phyloP scores from a whole-genome alignment of 2,888 invertebrate species.

The Plebejus melissa region DNA sequence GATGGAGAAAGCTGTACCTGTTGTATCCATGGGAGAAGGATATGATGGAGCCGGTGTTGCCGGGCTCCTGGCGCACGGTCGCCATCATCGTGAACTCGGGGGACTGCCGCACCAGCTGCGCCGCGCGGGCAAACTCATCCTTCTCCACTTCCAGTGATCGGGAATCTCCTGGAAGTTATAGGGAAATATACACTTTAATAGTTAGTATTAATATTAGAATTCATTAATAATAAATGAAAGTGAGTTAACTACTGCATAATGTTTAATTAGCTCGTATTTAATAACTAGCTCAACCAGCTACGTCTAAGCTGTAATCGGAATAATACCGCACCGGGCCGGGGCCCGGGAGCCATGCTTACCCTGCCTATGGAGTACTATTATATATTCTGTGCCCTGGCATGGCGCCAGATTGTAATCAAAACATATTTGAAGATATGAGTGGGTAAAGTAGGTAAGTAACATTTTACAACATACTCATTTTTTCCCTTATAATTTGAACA shows the following conservation, averaged over 20 bases:
- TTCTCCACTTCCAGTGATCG: constrained; percentile 86
- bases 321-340: too few species aligned
- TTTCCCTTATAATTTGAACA: too few species aligned
- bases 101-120: constrained; percentile 83
- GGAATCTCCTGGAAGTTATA: constrained; percentile 79
- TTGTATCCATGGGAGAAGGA: constrained; percentile 90
- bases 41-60: constrained; percentile 90
- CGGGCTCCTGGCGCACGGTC: constrained; percentile 86
- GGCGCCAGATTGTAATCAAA: background rate
- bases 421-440: background rate
- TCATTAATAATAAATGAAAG: too few species aligned
- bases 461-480: too few species aligned
- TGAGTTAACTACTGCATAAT: background rate
- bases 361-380: background rate
- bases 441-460: too few species aligned
- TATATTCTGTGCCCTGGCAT: background rate
- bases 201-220: background rate
- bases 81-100: constrained; percentile 91
- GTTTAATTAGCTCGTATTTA: background rate
- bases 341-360: too few species aligned
- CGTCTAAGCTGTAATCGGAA: background rate
- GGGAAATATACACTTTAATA: background rate
- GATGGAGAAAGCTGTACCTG: constrained; percentile 68
- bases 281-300: background rate
- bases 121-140: constrained; percentile 82